A percentile compares a stretch with the other conserved stretches of the same genome.
Conservation (phyloP, 2,888 invertebrate species). For the Caenorhabditis japonica region DNA sequence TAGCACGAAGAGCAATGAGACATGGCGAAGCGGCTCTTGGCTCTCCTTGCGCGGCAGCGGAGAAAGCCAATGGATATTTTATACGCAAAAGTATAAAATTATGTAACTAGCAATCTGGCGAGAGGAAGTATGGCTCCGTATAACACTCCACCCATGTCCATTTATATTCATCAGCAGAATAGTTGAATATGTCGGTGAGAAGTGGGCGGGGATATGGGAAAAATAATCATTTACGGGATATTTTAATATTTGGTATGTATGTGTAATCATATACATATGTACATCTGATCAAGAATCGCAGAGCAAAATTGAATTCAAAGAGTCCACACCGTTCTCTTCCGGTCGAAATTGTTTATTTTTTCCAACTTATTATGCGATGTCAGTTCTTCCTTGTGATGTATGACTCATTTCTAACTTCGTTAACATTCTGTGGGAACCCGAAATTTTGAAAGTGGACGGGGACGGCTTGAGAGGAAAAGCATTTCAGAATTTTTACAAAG, state of each 20-base stretch:
- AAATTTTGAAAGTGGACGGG: no score
- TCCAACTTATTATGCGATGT: not conserved
- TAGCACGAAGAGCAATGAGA: conserved; percentile 27
- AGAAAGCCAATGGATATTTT: conserved; percentile 56
- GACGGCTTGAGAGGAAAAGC: no score
- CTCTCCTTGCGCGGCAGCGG: conserved; percentile 28
- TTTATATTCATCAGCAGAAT: conserved; percentile 12
- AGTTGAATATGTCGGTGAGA: conserved; percentile 9
- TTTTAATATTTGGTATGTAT: no score
- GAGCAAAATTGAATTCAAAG: no score
- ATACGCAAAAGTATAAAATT: conserved; percentile 58
- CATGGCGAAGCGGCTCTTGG: conserved; percentile 42
- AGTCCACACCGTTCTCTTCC: no score
- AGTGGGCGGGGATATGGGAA: conserved; percentile 17
- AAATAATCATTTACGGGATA: not conserved
- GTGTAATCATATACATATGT: no score
- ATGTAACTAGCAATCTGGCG: conserved; percentile 51
- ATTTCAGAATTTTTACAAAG: no score
- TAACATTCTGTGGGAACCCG: conserved; percentile 27
- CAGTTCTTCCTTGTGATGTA: conserved; percentile 14
- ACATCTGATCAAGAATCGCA: no score
- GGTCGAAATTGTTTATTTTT: no score
- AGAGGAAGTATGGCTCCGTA: conserved; percentile 1
- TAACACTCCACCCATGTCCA: conserved; percentile 12
- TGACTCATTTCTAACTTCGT: conserved; percentile 41